Percentiles rank a stretch among this genome's conserved stretches.
phyloP scores from a whole-genome alignment of 2,113 vertebrate genomes.

The Pholis gunnellus region DNA sequence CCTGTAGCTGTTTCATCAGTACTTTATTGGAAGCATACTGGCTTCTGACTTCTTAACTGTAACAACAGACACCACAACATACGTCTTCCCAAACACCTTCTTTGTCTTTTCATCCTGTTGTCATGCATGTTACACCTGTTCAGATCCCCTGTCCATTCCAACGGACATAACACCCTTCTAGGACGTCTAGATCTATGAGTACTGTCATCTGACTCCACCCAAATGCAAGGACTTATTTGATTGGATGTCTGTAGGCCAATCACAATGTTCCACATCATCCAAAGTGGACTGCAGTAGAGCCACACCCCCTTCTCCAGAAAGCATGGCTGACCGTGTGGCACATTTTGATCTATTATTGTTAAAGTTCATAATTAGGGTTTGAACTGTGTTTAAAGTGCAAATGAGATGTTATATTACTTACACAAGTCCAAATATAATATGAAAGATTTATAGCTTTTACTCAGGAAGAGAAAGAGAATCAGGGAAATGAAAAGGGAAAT shows the following conservation, averaged over 20 bases:
- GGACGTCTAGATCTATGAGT: not conserved
- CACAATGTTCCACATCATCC: too few species aligned
- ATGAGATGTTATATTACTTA: too few species aligned
- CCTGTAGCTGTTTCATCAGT: not conserved
- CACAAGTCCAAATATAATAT: too few species aligned
- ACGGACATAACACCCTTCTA: not conserved
- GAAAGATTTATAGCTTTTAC: too few species aligned
- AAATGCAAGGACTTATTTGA: too few species aligned
- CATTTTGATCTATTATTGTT: not conserved
- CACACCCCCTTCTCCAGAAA: not conserved
- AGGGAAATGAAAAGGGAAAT: too few species aligned
- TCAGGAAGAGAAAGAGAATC: too few species aligned
- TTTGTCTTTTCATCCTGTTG: not conserved
- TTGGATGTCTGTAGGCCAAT: too few species aligned
- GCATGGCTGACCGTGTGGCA: not conserved
- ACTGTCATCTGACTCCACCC: too few species aligned
- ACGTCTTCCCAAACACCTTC: not conserved
- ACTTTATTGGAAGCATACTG: not conserved
- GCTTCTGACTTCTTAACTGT: not conserved
- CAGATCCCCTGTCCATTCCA: not conserved
- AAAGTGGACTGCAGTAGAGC: too few species aligned
- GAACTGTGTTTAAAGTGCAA: not conserved
- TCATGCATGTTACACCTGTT: not conserved
- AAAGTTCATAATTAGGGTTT: not conserved
- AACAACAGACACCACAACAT: not conserved